Base-by-base conservation (phyloP, 2,888 invertebrate species). In the Plebejus anna region DNA sequence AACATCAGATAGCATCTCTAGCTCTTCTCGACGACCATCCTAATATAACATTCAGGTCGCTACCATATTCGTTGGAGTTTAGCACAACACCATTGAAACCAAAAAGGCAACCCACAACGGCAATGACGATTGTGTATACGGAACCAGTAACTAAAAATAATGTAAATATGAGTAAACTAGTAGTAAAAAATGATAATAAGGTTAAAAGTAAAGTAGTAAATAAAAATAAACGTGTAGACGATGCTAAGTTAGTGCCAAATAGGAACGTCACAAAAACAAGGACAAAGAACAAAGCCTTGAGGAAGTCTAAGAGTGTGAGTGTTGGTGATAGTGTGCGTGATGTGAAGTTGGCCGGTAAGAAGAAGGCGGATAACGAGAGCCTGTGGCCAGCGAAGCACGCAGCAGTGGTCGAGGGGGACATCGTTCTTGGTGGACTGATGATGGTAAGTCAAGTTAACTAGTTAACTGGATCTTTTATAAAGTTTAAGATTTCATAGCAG, bases 351-450 rank as follows among this genome's bases (percentile, higher is more conserved):
- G 61, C n/a, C 0, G 90, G 91, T 76, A 90, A 92, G 80, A 92
- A 76, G 72, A 76, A 76, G 59, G 72, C 72, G 3, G 76, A 73
- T 6, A 76, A 76, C 7, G 76, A 76, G 13, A 76, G 76, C n/a
- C 4, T 61, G 42, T 97, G 97, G 98, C 98, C 98, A 0, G 96
- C 97, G 4, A 98, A 98, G 84, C 95, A 96, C 84, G 97, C 98
- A 82, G 97, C 98, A 0, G 96, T 97, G 6, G 96, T 98, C 73
- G 97, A 98, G 86, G 98, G 98, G 0, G 97, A 98, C 84, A 94
- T 98, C 71, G 95, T 98, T 9, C 94, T 98, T 1, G 98, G 98
- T 5, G 98, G 98, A 0, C 91, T 98, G 73, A 98, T 98, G 97
- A 98, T 98, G 94, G 94, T 72, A 73, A 76, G 72, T 70, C 22